Conservation (phyloP, 53 echinoderm and acorn worm species). For the Echinometra lucunter region DNA sequence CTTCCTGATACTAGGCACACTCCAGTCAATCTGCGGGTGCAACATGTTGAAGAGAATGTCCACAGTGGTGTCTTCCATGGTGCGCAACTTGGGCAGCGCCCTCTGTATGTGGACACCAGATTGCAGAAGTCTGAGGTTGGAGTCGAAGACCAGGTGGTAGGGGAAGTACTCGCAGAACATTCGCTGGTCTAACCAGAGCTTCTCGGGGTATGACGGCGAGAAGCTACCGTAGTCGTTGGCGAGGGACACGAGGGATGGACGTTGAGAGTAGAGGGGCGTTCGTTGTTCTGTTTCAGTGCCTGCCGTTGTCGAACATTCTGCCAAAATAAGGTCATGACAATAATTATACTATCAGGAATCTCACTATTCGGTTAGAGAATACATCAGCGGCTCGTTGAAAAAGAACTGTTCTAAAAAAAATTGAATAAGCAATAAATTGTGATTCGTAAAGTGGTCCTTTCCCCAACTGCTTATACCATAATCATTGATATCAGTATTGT, state of each 20-base stretch:
- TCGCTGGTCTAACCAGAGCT: slow-evolving; percentile 93
- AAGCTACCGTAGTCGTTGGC: slow-evolving; percentile 84
- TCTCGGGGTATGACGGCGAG: slow-evolving; percentile 89
- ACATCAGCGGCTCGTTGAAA: too few relatives aligned
- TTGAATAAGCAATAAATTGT: too few relatives aligned
- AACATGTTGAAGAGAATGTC: slow-evolving; percentile 85
- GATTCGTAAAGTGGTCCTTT: too few relatives aligned
- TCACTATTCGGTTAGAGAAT: too few relatives aligned
- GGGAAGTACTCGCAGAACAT: slow-evolving; percentile 97
- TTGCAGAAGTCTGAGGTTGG: slow-evolving; percentile 83
- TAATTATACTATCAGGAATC: background rate
- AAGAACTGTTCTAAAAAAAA: too few relatives aligned
- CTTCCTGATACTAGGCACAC: slow-evolving; percentile 87
- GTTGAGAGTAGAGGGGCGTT: slow-evolving; percentile 33
- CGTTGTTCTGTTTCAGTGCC: slow-evolving; percentile 27
- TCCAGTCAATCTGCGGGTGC: slow-evolving; percentile 98
- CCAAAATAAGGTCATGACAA: background rate
- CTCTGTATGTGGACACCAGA: slow-evolving; percentile 95
- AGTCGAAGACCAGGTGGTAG: slow-evolving; percentile 94
- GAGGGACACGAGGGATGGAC: slow-evolving; percentile 71
- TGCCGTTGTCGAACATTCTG: slow-evolving; percentile 47
- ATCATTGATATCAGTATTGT: too few relatives aligned
- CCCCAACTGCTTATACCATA: too few relatives aligned
- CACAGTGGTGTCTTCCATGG: slow-evolving; percentile 82
- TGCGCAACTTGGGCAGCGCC: slow-evolving; percentile 82